These are phyloP conservation scores for Buathra laborator DNA, from an alignment of 2,888 invertebrate species.

Conservation along the genomic window DNA sequence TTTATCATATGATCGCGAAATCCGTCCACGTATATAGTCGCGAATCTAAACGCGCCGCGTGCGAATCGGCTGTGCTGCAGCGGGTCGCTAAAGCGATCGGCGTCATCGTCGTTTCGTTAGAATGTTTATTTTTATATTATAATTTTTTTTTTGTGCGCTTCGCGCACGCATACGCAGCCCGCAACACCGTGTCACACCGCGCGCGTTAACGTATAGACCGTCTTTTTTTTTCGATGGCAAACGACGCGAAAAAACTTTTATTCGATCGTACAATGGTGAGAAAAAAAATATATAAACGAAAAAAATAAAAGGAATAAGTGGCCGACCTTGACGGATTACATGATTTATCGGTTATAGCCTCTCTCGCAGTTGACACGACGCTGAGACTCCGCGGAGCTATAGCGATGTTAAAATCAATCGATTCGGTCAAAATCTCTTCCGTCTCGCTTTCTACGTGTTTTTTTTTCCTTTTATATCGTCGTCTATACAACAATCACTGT, in stretches of 20 bases:
- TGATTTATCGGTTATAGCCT: constrained; percentile 46
- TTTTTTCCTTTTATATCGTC: neutral
- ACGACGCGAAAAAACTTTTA: neutral
- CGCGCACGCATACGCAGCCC: constrained; percentile 40
- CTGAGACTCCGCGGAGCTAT: neutral
- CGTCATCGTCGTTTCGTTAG: constrained; percentile 71
- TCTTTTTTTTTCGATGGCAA: neutral
- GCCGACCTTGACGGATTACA: constrained; percentile 68
- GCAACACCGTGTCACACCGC: constrained; percentile 15
- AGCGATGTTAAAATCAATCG: neutral
- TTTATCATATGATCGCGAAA: constrained; percentile 80
- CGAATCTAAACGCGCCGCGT: constrained; percentile 66
- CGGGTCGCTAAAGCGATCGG: constrained; percentile 69
- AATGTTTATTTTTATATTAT: neutral
- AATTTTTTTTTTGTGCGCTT: constrained; percentile 13
- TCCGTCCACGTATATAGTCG: constrained; percentile 69
- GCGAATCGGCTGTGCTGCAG: constrained; percentile 60
- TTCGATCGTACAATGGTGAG: neutral
- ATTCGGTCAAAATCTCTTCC: neutral
- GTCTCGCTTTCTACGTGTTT: neutral
- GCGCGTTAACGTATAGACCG: constrained; percentile 1
- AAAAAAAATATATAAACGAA: constrained; percentile 38
- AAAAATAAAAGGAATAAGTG: constrained; percentile 56
- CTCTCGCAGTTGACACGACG: constrained; percentile 1
- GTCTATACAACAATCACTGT: constrained; percentile 16